phyloP scores from a whole-genome alignment of 2,888 invertebrate genomes.

The Sinotaia quadrata region DNA sequence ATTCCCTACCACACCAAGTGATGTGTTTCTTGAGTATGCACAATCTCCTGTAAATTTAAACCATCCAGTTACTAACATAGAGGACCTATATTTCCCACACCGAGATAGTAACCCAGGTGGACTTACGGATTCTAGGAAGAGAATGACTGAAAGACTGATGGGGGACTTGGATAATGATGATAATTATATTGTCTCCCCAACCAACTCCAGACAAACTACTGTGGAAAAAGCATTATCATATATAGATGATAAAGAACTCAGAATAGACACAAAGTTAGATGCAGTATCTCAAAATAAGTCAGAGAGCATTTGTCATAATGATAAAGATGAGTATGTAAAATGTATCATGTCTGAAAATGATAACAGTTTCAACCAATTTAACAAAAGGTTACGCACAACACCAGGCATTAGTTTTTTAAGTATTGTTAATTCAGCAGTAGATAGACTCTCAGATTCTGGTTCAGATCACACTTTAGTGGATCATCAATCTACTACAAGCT shows the following conservation, averaged over 20 bases:
- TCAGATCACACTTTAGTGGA: conserved; percentile 48
- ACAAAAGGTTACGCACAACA: neutral
- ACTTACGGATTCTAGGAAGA: neutral
- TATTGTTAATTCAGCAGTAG: conserved; percentile 27
- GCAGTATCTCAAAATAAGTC: neutral
- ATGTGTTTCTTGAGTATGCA: conserved; percentile 10
- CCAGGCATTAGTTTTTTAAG: conserved; percentile 26
- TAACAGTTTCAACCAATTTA: neutral
- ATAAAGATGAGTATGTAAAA: conserved; percentile 9
- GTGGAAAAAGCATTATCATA: conserved; percentile 32
- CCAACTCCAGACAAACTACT: conserved; percentile 37
- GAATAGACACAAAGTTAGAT: neutral
- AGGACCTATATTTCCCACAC: conserved; percentile 22
- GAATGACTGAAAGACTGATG: conserved; percentile 20
- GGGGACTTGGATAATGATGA: conserved; percentile 43
- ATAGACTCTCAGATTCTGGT: conserved; percentile 34
- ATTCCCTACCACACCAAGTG: conserved; percentile 8
- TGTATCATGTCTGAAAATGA: conserved; percentile 28
- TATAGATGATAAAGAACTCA: neutral
- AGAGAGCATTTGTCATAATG: neutral
- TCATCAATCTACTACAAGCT: conserved; percentile 13
- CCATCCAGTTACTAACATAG: conserved; percentile 6
- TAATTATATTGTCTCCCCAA: conserved; percentile 45
- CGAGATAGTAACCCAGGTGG: neutral
- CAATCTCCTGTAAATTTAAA: neutral